Evolutionary conservation across 2,113 vertebrate genomes (phyloP), one percentile per base, ranked within the genome.

Genomic region (Sigmodon hispidus): DNA sequence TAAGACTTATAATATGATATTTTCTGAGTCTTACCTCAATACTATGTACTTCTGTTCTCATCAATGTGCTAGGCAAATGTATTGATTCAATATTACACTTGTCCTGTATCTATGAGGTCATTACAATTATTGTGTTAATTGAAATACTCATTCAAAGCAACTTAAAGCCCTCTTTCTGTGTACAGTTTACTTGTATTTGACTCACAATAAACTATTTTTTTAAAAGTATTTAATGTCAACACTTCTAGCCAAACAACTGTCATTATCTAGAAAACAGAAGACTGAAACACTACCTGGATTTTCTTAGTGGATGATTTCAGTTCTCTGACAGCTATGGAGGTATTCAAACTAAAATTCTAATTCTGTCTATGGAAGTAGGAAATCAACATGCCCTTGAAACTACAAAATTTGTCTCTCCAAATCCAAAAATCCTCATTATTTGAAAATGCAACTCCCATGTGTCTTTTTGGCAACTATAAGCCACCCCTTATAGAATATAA

Each of bases 391-490:
- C 19, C 43, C 50, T 67, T 31, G 24, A 21, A 16, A 45, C 13
- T 40, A 26, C 12, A 57, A 85, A 55, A 5, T 9, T 4, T 7
- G 3, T 1, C 16, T 89, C 16, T 36, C 1, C n/a, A n/a, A n/a
- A n/a, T n/a, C n/a, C n/a, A n/a, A n/a, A n/a, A n/a, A n/a, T n/a
- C n/a, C n/a, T 31, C 12, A 11, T 2, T 45, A 26, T 63, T 59
- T 61, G 19, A 55, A 26, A 63, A 29, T 22, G 4, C 0, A 40
- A 7, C 0, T 0, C 9, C 7, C 31, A 1, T 0, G 19, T 2
- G 4, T 2, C 1, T 79, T 55, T 10, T 11, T 55, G 65, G 17
- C 11, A 22, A 7, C 34, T 11, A 61, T 22, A 1, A 12, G 31
- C 29, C 36, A n/a, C 21, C 31, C 36, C 8, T 6, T 63, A 8